A percentile compares a stretch with the other conserved stretches of the same genome.
phyloP scores from a whole-genome alignment of 2,888 invertebrate species.

The Chelonus formosanus region DNA sequence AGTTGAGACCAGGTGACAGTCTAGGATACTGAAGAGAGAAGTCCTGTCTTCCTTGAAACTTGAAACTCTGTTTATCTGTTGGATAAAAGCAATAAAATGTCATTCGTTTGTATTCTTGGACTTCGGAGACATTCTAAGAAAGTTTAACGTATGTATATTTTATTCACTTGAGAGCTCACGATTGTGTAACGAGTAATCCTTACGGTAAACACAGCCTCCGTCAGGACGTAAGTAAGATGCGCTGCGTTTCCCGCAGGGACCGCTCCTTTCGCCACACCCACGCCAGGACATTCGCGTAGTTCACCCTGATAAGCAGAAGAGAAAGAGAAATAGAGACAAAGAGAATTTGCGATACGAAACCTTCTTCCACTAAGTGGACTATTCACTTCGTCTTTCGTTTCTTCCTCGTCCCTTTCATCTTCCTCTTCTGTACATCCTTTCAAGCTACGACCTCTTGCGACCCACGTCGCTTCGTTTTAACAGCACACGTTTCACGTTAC shows the following conservation, averaged over 20 bases:
- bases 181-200: conserved; percentile 17
- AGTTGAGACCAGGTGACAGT: conserved; percentile 40
- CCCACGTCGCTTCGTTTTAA: conserved; percentile 35
- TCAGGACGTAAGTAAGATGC: conserved; percentile 30
- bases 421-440: conserved; percentile 23
- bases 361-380: conserved; percentile 37
- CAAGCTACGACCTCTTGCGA: conserved; percentile 37
- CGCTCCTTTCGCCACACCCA: conserved; percentile 57
- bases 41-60: too few relatives aligned
- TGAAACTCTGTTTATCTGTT: too few relatives aligned
- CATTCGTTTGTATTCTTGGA: too few relatives aligned
- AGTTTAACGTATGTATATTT: conserved; percentile 2
- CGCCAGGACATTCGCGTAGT: conserved; percentile 48
- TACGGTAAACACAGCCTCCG: conserved; percentile 42
- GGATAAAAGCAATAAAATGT: too few relatives aligned
- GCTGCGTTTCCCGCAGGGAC: conserved; percentile 34
- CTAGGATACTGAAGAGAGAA: not conserved
- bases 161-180: conserved; percentile 1
- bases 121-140: too few relatives aligned
- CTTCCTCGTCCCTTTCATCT: conserved; percentile 23
- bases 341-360: conserved; percentile 37
- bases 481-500: conserved; percentile 25
- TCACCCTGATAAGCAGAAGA: conserved; percentile 40
- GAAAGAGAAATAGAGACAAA: conserved; percentile 25
- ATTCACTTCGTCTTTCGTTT: conserved; percentile 26